phyloP scores from a whole-genome alignment of 2,797 vertebrate genomes.

The Holocentrus rufus region DNA sequence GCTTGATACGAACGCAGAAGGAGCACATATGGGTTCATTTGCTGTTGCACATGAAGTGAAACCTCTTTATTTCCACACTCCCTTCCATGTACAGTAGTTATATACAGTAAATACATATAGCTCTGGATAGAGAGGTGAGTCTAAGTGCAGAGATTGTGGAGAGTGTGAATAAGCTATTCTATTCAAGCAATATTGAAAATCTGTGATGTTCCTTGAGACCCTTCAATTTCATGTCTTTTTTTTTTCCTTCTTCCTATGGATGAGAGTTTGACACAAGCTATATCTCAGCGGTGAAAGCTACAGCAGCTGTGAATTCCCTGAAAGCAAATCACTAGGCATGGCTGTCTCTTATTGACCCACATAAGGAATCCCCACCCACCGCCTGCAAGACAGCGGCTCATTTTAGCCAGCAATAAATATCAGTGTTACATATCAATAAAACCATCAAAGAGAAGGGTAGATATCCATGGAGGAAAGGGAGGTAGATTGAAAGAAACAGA shows the following conservation, averaged over 20 bases:
- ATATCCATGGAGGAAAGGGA: constrained; percentile 55
- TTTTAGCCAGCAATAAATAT: constrained; percentile 79
- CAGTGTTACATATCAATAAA: constrained; percentile 81
- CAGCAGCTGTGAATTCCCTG: constrained; percentile 70
- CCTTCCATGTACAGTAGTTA: constrained; percentile 30
- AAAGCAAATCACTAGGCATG: constrained; percentile 74
- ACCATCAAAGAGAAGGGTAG: constrained; percentile 63
- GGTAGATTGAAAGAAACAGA: constrained; percentile 60
- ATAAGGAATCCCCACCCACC: constrained; percentile 73
- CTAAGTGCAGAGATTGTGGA: constrained; percentile 37
- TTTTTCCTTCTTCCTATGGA: constrained; percentile 43
- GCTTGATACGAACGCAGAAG: constrained; percentile 22
- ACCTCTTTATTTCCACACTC: constrained; percentile 50
- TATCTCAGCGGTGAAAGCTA: constrained; percentile 60
- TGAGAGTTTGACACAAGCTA: constrained; percentile 57
- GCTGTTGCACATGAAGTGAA: constrained; percentile 29
- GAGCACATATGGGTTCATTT: constrained; percentile 59
- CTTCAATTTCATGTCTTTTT: constrained; percentile 61
- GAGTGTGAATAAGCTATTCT: constrained; percentile 53
- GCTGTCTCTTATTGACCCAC: constrained; percentile 76
- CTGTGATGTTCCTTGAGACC: constrained; percentile 60
- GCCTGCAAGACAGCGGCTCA: constrained; percentile 64
- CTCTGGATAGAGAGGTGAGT: constrained; percentile 36
- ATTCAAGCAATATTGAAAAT: constrained; percentile 66
- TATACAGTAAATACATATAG: constrained; percentile 44